These are phyloP conservation scores for Leucophenga varia DNA, from an alignment of 1,140 invertebrate species.

Conservation along the genomic window DNA sequence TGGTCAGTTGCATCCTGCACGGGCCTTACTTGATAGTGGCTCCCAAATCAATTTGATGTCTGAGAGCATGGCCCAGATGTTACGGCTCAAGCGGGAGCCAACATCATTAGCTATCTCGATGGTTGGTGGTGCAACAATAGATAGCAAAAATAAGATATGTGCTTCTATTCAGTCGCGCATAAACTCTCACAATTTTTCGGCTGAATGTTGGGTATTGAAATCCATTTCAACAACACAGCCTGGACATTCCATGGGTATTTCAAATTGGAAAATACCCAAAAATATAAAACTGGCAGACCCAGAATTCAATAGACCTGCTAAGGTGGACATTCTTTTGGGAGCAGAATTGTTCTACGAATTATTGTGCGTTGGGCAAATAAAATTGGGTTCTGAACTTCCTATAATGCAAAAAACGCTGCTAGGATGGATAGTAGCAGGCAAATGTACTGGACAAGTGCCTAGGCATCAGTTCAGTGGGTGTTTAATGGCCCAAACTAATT, in stretches of 20 bases:
- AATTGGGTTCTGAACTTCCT: constrained; percentile 24
- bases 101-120: not conserved
- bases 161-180: not conserved
- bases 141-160: constrained; percentile 2
- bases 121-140: too few relatives aligned
- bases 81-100: not conserved
- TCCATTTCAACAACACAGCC: not conserved
- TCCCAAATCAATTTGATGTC: constrained; percentile 12
- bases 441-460: not conserved
- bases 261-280: constrained; percentile 10
- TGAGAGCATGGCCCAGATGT: not conserved
- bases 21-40: constrained; percentile 3
- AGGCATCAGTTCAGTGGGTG: not conserved
- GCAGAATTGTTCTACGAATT: constrained; percentile 21
- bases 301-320: constrained; percentile 16
- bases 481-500: not conserved
- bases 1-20: constrained; percentile 6
- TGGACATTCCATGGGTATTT: not conserved
- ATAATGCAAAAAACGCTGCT: constrained; percentile 40
- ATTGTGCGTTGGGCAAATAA: constrained; percentile 26
- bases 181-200: not conserved
- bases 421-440: constrained; percentile 37
- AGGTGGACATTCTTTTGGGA: constrained; percentile 34
- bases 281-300: constrained; percentile 30
- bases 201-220: constrained; percentile 1